Evolutionary conservation across 2,888 invertebrate species (phyloP).

Genomic region (Andrena bicolor): DNA sequence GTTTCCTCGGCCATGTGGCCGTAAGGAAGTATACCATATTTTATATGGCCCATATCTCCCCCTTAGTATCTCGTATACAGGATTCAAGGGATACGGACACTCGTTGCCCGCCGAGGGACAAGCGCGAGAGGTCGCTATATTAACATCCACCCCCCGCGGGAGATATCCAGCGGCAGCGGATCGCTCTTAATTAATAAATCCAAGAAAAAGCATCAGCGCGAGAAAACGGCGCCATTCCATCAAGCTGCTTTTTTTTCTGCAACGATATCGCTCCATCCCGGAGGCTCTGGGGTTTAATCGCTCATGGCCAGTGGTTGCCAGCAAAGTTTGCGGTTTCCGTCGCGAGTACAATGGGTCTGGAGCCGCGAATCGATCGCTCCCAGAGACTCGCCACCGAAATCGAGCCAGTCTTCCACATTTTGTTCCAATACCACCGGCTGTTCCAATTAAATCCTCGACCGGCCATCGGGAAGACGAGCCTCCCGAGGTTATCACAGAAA

Average conservation of each 20-base stretch:
- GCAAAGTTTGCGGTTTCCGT: constrained; percentile 45
- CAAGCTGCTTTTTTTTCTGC: neutral
- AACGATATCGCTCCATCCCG: neutral
- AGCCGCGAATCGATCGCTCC: constrained; percentile 33
- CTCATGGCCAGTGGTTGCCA: neutral
- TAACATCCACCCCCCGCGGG: neutral
- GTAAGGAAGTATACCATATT: constrained; percentile 39
- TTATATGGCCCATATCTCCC: constrained; percentile 51
- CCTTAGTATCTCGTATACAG: constrained; percentile 48
- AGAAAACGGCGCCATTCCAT: neutral
- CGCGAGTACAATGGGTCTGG: constrained; percentile 11
- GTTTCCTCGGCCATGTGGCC: constrained; percentile 15
- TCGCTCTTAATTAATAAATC: constrained; percentile 1
- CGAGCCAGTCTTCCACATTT: constrained; percentile 13
- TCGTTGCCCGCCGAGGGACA: constrained; percentile 28
- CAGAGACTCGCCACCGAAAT: neutral
- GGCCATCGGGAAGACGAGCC: constrained; percentile 9
- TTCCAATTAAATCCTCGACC: constrained; percentile 15
- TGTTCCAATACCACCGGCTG: neutral
- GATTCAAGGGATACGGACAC: constrained; percentile 37
- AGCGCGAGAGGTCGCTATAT: neutral
- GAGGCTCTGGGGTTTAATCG: constrained; percentile 32
- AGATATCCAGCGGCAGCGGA: neutral
- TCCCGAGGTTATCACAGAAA: neutral
- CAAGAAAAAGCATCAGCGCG: neutral